These are phyloP conservation scores for Ceratothoa steindachneri DNA, from an alignment of 2,888 invertebrate species.

Conservation along the genomic window DNA sequence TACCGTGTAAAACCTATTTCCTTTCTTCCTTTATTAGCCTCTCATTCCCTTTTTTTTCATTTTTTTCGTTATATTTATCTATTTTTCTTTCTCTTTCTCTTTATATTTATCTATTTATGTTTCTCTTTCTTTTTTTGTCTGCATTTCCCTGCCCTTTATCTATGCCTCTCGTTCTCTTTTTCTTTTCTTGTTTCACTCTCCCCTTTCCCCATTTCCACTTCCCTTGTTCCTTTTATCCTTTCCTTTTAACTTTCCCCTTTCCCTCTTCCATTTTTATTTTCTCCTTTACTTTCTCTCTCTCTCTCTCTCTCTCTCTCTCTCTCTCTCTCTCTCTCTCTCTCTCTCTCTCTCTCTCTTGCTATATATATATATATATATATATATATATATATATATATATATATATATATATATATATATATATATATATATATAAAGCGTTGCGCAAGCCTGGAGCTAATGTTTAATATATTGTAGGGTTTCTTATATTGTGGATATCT, in stretches of 20 bases:
- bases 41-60: too few species aligned
- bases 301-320: background rate
- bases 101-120: too few species aligned
- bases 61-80: too few species aligned
- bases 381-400: slow-evolving; percentile 7
- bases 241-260: background rate
- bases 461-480: background rate
- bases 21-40: too few species aligned
- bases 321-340: slow-evolving; percentile 1
- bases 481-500: background rate
- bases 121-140: too few species aligned
- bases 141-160: too few species aligned
- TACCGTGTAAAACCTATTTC: too few species aligned
- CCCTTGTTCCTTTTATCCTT: too few species aligned
- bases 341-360: background rate
- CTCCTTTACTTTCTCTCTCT: background rate
- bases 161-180: too few species aligned
- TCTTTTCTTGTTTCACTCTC: too few species aligned
- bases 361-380: slow-evolving; percentile 13
- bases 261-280: background rate
- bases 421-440: background rate
- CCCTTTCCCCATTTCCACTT: too few species aligned
- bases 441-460: background rate
- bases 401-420: background rate
- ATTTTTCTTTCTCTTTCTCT: too few species aligned